A percentile compares a stretch with the other conserved stretches of the same genome.
phyloP scores from a whole-genome alignment of 2,113 vertebrate species.

The Pangasianodon hypophthalmus region DNA sequence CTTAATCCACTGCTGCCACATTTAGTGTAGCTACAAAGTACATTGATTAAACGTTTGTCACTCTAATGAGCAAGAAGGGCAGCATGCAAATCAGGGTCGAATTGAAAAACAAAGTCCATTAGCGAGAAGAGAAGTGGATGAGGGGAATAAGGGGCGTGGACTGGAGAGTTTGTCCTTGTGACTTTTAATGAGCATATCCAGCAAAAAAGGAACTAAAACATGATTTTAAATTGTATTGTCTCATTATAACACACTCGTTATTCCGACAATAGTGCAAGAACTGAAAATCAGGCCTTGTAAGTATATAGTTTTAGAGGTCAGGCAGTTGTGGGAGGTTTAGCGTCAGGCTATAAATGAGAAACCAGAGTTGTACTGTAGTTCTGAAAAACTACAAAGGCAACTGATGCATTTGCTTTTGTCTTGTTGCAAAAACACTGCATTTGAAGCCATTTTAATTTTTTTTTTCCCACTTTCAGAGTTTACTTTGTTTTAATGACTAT shows the following conservation, averaged over 20 bases:
- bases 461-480: not conserved
- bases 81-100: not conserved
- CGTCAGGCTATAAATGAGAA: not conserved
- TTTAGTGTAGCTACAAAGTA: not conserved
- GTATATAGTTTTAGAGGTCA: not conserved
- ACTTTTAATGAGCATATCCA: not conserved
- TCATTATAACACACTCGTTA: not conserved
- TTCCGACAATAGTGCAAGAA: not conserved
- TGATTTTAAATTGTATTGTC: not conserved
- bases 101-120: not conserved
- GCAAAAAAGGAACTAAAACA: not conserved
- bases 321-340: not conserved
- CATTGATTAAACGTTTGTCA: constrained; percentile 9
- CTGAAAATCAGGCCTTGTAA: not conserved
- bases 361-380: not conserved
- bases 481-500: not conserved
- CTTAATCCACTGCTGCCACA: not conserved
- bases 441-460: not conserved
- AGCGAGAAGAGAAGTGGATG: not conserved
- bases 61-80: constrained; percentile 7
- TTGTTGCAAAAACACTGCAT: not conserved
- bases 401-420: not conserved
- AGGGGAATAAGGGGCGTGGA: not conserved
- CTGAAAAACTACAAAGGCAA: not conserved
- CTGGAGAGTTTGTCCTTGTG: not conserved